Evolutionary conservation across 2,797 vertebrate genomes (phyloP).

Genomic region (Limnodromus scolopaceus): DNA sequence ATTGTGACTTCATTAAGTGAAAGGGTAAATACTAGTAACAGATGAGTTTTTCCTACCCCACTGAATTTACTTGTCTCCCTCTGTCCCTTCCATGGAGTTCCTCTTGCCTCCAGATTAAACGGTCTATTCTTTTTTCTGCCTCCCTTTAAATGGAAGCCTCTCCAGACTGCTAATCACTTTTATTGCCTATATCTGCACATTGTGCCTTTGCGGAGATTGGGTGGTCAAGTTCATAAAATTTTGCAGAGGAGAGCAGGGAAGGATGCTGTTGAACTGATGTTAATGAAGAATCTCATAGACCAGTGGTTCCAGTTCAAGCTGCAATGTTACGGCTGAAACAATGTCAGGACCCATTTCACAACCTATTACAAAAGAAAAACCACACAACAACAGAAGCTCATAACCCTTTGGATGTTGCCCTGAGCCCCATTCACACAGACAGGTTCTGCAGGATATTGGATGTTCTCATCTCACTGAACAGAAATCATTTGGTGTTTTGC

Average conservation of each 20-base stretch:
- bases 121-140: neutral
- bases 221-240: neutral
- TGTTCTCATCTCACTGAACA: constrained; percentile 38
- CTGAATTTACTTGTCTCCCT: neutral
- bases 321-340: constrained; percentile 39
- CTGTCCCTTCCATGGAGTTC: neutral
- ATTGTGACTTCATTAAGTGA: constrained; percentile 33
- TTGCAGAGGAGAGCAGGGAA: constrained; percentile 1
- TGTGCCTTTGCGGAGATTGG: neutral
- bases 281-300: constrained; percentile 50
- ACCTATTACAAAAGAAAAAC: constrained; percentile 30
- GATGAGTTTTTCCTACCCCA: neutral
- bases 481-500: neutral
- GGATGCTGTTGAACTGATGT: neutral
- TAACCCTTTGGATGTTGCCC: constrained; percentile 9
- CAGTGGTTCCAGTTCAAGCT: constrained; percentile 22
- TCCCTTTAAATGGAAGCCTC: neutral
- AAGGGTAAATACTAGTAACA: neutral
- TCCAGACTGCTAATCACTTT: neutral
- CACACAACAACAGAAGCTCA: constrained; percentile 21
- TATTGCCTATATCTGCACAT: constrained; percentile 5
- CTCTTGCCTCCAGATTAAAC: neutral
- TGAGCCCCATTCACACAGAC: constrained; percentile 16
- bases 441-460: constrained; percentile 36
- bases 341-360: constrained; percentile 53